Base-by-base conservation (phyloP, 2,113 vertebrate genomes). In the Eolophus roseicapilla region DNA sequence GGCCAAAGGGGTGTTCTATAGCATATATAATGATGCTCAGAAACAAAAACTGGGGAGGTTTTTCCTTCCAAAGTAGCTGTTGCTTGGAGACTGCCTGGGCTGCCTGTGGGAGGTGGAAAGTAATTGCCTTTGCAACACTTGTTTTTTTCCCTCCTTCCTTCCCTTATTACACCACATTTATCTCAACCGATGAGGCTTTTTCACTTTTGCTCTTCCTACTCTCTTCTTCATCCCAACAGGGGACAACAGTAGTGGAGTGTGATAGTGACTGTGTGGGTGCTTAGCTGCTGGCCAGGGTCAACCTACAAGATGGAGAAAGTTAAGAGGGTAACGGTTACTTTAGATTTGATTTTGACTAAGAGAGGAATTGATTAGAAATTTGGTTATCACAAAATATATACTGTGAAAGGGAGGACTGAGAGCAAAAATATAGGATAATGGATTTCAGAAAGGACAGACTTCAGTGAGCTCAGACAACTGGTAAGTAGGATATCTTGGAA, bases 171-270 rank as follows among this genome's bases (percentile, higher is more conserved):
- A 44, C 16, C 3, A 1, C 5, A 74, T 63, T 53, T 71, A 53
- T 53, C 21, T 70, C 37, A 90, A 1, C 10, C 11, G 17, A 43
- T 49, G 6, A 87, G 13, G 9, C 6, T 77, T 86, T 75, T 73
- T 55, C 13, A 24, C 17, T 84, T 69, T 49, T 53, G 4, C 11
- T 67, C 12, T 60, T 80, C 43, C 13, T 75, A 23, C 15, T 55
- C 4, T 71, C 17, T 53, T 8, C 33, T 82, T 82, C 41, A 67
- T 47, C 50, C 20, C 0, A 0, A 9, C 5, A 37, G 17, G 7
- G 21, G 7, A 52, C 28, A 71, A 35, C 0, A 0, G 24, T 20
- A 52, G 12, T 10, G 41, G 6, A 41, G 19, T 37, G 23, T 52
- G 20, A 33, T 7, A n/a, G 49, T 20, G 33, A 35, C 13, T 43